Base-by-base conservation (phyloP, 2,113 vertebrate species). In the Microtus montanus region DNA sequence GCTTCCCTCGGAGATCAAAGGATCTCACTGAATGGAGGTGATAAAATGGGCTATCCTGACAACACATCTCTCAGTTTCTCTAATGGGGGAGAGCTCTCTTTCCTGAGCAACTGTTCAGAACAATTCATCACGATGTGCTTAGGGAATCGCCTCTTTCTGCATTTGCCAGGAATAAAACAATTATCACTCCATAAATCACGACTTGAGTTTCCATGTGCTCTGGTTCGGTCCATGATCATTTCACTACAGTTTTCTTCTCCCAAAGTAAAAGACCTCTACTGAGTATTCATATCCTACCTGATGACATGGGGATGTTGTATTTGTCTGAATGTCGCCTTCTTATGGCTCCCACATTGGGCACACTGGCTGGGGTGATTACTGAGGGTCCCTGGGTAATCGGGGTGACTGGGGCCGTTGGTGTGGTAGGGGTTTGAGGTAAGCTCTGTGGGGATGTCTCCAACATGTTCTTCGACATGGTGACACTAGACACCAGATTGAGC, bases 391-490 rank as follows among this genome's bases (percentile, higher is more conserved):
- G 99, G 97, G 99, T 99, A 99, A 99, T 99, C 97, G 99, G 99
- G 92, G 99, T 99, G 98, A 99, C 98, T 92, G 99, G 99, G 87
- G 99, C 99, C 26, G 99, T 99, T 98, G 99, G 99, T 95, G 99
- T 99, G 98, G 99, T 99, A 97, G 99, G 99, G 97, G 99, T 99
- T 99, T 99, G 99, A 99, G 99, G 99, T 99, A 99, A 99, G 98
- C 99, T 99, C 96, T 99, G 99, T 97, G 99, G 99, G 96, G 99
- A 99, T 94, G 98, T 99, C 84, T 99, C 99, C 98, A 99, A 99
- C 98, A 99, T 98, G 98, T 99, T 99, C 99, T 99, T 99, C 96
- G 99, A 99, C 99, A 99, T 99, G 98, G 99, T 99, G 98, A 99
- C 99, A 98, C 99, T 99, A 98, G 99, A 99, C 98, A 99, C 99